Percentiles rank a stretch among this genome's conserved stretches.
Conservation (phyloP, 1,140 invertebrate genomes). For the Hyposmocoma kahamanoa region DNA sequence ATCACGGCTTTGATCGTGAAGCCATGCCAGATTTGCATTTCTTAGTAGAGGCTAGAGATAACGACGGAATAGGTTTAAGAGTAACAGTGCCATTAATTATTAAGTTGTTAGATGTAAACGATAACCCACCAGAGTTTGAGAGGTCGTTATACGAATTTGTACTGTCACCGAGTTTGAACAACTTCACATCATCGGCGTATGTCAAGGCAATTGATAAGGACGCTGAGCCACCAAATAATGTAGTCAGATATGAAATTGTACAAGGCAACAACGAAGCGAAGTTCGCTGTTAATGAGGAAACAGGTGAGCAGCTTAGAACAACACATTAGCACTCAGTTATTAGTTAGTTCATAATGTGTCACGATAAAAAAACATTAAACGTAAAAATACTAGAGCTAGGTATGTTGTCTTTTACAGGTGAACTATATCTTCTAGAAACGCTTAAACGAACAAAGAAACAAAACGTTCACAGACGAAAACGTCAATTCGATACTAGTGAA, state of each 20-base stretch:
- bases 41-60: slow-evolving; percentile 89
- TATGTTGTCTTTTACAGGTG: slow-evolving; percentile 56
- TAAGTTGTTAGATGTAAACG: slow-evolving; percentile 89
- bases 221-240: slow-evolving; percentile 89
- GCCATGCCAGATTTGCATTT: slow-evolving; percentile 82
- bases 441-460: slow-evolving; percentile 69
- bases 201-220: slow-evolving; percentile 89
- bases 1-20: slow-evolving; percentile 88
- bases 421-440: slow-evolving; percentile 69
- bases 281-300: slow-evolving; percentile 84
- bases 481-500: slow-evolving; percentile 48
- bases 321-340: too few species aligned
- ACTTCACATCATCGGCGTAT: slow-evolving; percentile 82
- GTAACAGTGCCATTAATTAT: slow-evolving; percentile 83
- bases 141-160: slow-evolving; percentile 87
- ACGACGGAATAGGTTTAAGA: slow-evolving; percentile 84
- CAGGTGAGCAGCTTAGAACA: too few species aligned
- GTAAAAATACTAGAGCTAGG: too few species aligned
- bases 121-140: slow-evolving; percentile 89
- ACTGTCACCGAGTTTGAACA: slow-evolving; percentile 80
- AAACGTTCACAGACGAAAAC: slow-evolving; percentile 62
- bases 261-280: slow-evolving; percentile 86
- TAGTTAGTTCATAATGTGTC: too few species aligned
- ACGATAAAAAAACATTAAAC: too few species aligned
- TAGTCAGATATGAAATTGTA: slow-evolving; percentile 88